These are phyloP conservation scores for Lasioglossum morio DNA, from an alignment of 2,888 invertebrate species.

Conservation along the genomic window DNA sequence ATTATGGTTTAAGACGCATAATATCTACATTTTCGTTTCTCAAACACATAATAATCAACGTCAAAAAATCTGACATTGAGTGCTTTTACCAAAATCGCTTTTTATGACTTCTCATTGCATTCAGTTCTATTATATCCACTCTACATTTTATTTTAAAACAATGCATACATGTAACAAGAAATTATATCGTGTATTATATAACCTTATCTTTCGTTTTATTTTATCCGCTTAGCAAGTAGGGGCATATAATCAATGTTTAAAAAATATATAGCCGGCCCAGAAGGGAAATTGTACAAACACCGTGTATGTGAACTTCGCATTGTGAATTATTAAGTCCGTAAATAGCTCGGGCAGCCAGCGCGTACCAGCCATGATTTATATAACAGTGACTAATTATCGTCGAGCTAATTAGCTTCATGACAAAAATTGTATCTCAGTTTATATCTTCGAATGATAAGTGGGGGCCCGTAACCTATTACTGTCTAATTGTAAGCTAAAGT, in stretches of 20 bases:
- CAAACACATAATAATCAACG: background rate
- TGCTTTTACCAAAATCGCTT: no score
- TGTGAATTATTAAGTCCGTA: constrained; percentile 26
- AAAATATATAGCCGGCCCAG: background rate
- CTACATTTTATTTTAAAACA: background rate
- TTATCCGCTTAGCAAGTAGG: background rate
- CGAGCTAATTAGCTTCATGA: constrained; percentile 19
- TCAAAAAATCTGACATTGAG: no score
- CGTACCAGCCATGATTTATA: constrained; percentile 15
- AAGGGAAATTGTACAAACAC: background rate
- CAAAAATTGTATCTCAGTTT: background rate
- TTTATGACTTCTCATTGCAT: background rate
- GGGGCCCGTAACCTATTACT: background rate
- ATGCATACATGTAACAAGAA: background rate
- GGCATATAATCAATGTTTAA: constrained; percentile 16
- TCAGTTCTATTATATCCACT: background rate
- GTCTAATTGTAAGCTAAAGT: background rate
- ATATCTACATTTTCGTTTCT: background rate
- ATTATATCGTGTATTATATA: background rate
- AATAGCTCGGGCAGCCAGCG: constrained; percentile 5
- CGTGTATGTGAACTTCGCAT: constrained; percentile 1
- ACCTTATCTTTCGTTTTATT: background rate
- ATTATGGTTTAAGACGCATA: background rate
- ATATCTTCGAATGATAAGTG: constrained; percentile 7
- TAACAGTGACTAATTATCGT: constrained; percentile 16